Conservation (phyloP, 1,140 invertebrate genomes). For the Monomorium pharaonis region DNA sequence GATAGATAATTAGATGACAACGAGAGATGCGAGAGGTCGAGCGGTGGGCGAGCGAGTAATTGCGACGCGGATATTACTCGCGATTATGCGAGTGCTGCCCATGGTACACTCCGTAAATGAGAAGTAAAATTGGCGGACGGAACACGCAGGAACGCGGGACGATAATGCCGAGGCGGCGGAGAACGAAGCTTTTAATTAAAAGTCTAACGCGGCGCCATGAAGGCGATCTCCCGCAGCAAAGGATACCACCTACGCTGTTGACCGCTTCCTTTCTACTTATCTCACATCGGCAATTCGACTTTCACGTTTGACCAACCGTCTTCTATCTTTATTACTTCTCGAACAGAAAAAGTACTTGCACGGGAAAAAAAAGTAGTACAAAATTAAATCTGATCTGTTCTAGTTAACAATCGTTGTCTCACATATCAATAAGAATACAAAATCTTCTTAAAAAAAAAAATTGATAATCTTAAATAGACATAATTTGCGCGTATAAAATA, state of each 20-base stretch:
- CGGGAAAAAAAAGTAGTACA: too few relatives aligned
- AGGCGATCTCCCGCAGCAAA: constrained; percentile 50
- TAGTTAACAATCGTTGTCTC: too few relatives aligned
- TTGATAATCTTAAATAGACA: too few relatives aligned
- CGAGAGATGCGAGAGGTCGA: constrained; percentile 7
- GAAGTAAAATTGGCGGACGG: constrained; percentile 61
- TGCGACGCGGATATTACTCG: constrained; percentile 24
- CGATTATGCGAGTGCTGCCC: constrained; percentile 27
- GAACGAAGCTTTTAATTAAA: constrained; percentile 71
- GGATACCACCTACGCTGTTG: constrained; percentile 70
- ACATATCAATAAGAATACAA: too few relatives aligned
- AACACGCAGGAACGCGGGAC: constrained; percentile 58
- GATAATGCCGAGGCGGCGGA: constrained; percentile 43
- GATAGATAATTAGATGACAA: constrained; percentile 40
- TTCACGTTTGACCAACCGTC: neutral
- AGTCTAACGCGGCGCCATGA: constrained; percentile 69
- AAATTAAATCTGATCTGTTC: too few relatives aligned
- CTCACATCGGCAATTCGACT: neutral
- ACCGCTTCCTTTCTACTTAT: constrained; percentile 52
- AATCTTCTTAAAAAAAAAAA: too few relatives aligned
- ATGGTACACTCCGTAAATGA: constrained; percentile 45
- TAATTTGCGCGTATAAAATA: too few relatives aligned
- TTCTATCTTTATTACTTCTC: neutral
- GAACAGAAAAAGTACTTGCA: neutral
- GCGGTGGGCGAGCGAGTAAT: constrained; percentile 12